Percentiles rank a stretch among this genome's conserved stretches.
phyloP scores from a whole-genome alignment of 2,113 vertebrate species.

The Oreamnos americanus region DNA sequence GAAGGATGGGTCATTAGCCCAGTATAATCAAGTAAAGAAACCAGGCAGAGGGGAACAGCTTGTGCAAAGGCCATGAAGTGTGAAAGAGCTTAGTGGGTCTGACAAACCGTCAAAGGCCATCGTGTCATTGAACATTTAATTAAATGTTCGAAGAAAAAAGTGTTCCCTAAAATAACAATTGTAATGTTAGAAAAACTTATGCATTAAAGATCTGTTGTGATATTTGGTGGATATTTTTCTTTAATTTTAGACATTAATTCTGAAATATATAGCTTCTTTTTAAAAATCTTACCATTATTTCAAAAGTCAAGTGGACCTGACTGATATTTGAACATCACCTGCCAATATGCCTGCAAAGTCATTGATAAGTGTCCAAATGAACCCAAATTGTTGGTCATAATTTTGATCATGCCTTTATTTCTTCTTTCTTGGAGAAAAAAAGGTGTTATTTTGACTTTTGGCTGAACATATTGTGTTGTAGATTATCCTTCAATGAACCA shows the following conservation, averaged over 20 bases:
- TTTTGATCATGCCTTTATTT: slow-evolving; percentile 55
- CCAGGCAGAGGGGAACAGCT: not conserved
- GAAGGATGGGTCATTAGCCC: not conserved
- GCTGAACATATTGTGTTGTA: slow-evolving; percentile 55
- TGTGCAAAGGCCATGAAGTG: not conserved
- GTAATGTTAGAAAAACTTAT: slow-evolving; percentile 69
- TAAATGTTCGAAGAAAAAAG: slow-evolving; percentile 71
- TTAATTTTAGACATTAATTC: slow-evolving; percentile 60
- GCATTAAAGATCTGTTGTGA: slow-evolving; percentile 79
- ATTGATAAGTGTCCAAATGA: slow-evolving; percentile 8
- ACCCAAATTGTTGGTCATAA: slow-evolving; percentile 10
- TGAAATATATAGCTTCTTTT: slow-evolving; percentile 11
- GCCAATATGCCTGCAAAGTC: slow-evolving; percentile 8
- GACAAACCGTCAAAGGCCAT: not conserved
- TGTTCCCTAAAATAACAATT: slow-evolving; percentile 61
- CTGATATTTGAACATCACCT: slow-evolving; percentile 53
- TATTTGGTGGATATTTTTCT: slow-evolving; percentile 76
- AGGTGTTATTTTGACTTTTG: slow-evolving; percentile 49
- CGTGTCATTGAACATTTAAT: slow-evolving; percentile 27
- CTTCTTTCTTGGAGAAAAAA: not conserved
- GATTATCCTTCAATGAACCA: slow-evolving; percentile 69
- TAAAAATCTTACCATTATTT: slow-evolving; percentile 7
- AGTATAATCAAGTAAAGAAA: not conserved
- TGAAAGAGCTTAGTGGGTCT: not conserved
- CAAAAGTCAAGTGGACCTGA: not conserved